Base-by-base conservation (phyloP, 1,140 invertebrate species). In the Caerostris extrusa region DNA sequence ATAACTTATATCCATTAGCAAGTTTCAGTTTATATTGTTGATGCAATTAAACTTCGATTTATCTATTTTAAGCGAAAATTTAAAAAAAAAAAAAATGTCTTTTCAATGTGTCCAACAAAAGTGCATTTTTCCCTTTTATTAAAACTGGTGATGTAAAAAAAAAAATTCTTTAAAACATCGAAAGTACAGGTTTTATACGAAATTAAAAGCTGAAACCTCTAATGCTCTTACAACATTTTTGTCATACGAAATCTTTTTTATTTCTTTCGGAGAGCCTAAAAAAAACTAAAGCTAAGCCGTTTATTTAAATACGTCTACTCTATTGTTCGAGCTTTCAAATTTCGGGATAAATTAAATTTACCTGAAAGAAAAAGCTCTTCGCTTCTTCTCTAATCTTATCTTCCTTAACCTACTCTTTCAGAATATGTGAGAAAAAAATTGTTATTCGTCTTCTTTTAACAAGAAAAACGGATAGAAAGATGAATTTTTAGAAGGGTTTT, bases 261-360 rank as follows among this genome's bases (percentile, higher is more conserved):
- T 58, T 71, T 12, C 17, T 56, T 8, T 19, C 17, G 19, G 17
- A 56, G 61, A 19, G 61, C 14, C 50, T 53, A 88, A 88, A 90
- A 34, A 34, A 90, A 90, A 71, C 57, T 60, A 57, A 58, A 85
- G 57, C 83, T 85, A 60, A 85, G 83, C 56, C 83, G 88, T 90
- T 90, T 90, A 77, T 90, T 90, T 90, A 90, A 90, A 90, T 90
- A 90, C 67, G 88, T 90, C 88, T 90, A 90, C 88, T 90, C 88
- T 77, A 71, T 56, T 69, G 61, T 77, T 19, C 50, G 50, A 77
- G 88, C 88, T 90, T 71, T 69, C 61, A 90, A 90, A 90, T 90
- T 90, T 53, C 56, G 88, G 88, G n/a, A 57, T 57, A 90, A 90
- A 90, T 90, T 90, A 90, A 90, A 90, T 90, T 90, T 90, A 90